Evolutionary conservation across 1,140 invertebrate genomes (phyloP).

Genomic region (Carposina sasakii): DNA sequence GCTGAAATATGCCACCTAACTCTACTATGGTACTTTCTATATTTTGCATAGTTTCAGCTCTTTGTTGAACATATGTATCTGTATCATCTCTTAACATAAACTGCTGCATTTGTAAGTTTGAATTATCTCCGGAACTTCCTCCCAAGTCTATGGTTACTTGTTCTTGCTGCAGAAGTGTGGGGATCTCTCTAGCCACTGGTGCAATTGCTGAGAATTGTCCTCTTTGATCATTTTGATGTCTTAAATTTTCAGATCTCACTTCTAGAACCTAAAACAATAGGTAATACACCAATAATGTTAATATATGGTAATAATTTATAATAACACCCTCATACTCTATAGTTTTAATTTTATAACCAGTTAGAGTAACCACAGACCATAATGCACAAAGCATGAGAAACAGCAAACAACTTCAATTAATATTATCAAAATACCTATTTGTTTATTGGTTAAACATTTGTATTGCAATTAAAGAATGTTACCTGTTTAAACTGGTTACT

Average conservation of each 20-base stretch:
- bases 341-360: too few relatives aligned
- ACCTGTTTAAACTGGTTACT: slow-evolving; percentile 95
- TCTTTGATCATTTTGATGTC: slow-evolving; percentile 92
- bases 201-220: slow-evolving; percentile 94
- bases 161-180: slow-evolving; percentile 78
- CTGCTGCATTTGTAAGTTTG: slow-evolving; percentile 73
- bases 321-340: too few relatives aligned
- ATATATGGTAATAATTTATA: too few relatives aligned
- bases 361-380: too few relatives aligned
- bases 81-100: slow-evolving; percentile 86
- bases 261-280: slow-evolving; percentile 79
- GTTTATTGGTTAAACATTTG: too few relatives aligned
- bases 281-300: too few relatives aligned
- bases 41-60: slow-evolving; percentile 98
- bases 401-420: too few relatives aligned
- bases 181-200: slow-evolving; percentile 79
- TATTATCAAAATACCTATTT: too few relatives aligned
- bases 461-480: too few relatives aligned
- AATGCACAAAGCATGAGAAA: too few relatives aligned
- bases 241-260: slow-evolving; percentile 93
- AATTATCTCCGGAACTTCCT: slow-evolving; percentile 38
- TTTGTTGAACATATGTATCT: slow-evolving; percentile 91
- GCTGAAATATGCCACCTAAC: slow-evolving; percentile 98
- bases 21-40: slow-evolving; percentile 99
- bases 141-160: slow-evolving; percentile 84